Evolutionary conservation across 92 coral and sea anemone species (phyloP), one percentile per base, ranked within the genome.

Genomic region (Anthopleura xanthogrammica): DNA sequence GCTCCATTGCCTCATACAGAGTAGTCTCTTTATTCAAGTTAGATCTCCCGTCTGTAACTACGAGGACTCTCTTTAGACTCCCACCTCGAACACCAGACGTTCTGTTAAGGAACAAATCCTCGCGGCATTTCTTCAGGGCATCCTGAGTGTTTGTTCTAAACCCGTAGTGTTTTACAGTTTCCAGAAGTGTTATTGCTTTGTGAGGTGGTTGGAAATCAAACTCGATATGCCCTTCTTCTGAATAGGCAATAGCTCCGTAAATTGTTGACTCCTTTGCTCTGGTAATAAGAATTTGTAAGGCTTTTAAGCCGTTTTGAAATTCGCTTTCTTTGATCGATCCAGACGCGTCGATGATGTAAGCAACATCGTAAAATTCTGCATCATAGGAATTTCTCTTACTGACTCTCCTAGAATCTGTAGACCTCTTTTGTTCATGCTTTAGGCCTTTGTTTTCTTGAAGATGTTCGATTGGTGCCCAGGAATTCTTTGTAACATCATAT

Each of bases 41-140:
- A 14, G 98, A 94, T 24, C 88, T 88, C 5, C 95, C 98, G 85
- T 94, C 98, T 0, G 98, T 92, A 39, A 94, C 79, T 4, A 94
- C 82, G 3, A 94, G 88, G 29, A 88, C 86, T 12, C 95, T 83
- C 83, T 86, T 92, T 60, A 60, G 80, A 23, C 92, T 83, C 10
- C 77, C 65, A 22, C 76, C 58, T 23, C 94, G 92, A 16, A 79
- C 82, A 50, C 91, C 86, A 4, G 92, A 86, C 10, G 86, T 73
- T n/a, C 60, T 41, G 55, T 75, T 78, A 48, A 75, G 79, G 65
- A 93, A 88, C 5, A 93, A 79, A 0, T 60, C 73, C 17, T 57
- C 81, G 12, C 89, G 89, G 84, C 92, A 89, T 73, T 86, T 83
- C 54, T 58, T 62, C 78, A 93, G 58, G 20, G 97, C 97, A 14